Conservation (phyloP, 2,888 invertebrate species). For the Thumatha senex region DNA sequence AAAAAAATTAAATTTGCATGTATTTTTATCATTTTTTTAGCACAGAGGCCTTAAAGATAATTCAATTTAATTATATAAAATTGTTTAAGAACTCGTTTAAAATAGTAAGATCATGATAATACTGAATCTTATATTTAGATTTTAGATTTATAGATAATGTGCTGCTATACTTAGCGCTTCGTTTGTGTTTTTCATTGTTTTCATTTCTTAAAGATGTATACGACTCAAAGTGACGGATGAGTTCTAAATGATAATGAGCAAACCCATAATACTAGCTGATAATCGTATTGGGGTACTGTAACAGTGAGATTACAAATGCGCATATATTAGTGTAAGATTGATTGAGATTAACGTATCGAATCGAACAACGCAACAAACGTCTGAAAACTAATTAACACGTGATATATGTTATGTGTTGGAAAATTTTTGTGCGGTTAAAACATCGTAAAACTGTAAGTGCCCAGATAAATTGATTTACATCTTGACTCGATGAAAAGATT, state of each 20-base stretch:
- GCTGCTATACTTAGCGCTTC: too few species aligned
- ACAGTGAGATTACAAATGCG: slow-evolving; percentile 27
- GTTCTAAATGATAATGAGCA: slow-evolving; percentile 3
- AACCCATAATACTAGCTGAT: slow-evolving; percentile 23
- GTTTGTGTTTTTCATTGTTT: too few species aligned
- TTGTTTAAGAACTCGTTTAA: too few species aligned
- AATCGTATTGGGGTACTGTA: slow-evolving; percentile 31
- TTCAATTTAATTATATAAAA: too few species aligned
- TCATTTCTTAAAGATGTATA: too few species aligned
- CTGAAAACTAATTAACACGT: slow-evolving; percentile 23
- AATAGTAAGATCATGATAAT: too few species aligned
- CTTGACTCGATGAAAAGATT: background rate
- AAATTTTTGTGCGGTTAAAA: slow-evolving; percentile 16
- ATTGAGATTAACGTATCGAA: slow-evolving; percentile 36
- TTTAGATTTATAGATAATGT: too few species aligned
- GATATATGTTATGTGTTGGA: slow-evolving; percentile 12
- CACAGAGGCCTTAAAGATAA: too few species aligned
- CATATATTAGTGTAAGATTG: slow-evolving; percentile 32
- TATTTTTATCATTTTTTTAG: too few species aligned
- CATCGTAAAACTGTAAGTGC: slow-evolving; percentile 15
- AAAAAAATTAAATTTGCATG: too few species aligned
- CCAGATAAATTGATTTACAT: slow-evolving; percentile 35
- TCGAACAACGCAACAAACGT: slow-evolving; percentile 25
- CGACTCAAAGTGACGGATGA: background rate
- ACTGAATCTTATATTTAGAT: too few species aligned